phyloP scores from a whole-genome alignment of 2,888 invertebrate species.

The Cancer borealis region DNA sequence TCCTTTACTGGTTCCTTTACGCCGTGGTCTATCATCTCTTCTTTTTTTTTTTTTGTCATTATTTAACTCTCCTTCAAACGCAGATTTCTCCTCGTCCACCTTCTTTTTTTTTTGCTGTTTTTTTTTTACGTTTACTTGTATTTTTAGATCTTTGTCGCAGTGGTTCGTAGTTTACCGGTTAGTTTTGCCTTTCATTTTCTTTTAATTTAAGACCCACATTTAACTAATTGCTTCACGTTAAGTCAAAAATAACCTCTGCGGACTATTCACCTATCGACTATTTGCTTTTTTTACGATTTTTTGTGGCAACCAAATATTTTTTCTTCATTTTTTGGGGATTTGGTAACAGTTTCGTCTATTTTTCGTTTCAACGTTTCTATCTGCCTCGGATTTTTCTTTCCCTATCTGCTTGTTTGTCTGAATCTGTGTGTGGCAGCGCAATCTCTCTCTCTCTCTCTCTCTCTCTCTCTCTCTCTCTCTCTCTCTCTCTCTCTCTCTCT shows the following conservation, averaged over 20 bases:
- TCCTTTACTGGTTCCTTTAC: not conserved
- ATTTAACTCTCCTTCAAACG: not conserved
- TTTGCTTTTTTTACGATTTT: not conserved
- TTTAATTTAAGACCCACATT: not conserved
- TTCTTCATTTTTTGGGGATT: not conserved
- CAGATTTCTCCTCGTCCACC: not conserved
- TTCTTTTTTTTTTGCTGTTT: not conserved
- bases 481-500: slow-evolving; percentile 1
- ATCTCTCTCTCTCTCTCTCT: not conserved
- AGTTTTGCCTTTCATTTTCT: not conserved
- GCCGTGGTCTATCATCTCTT: not conserved
- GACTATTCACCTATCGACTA: not conserved
- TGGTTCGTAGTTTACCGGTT: not conserved
- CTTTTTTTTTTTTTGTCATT: not conserved
- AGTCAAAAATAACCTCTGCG: not conserved
- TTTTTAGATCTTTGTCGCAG: not conserved
- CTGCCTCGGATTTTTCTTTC: not conserved
- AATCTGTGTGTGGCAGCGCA: too few relatives aligned
- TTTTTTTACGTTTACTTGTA: not conserved
- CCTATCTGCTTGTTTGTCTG: not conserved
- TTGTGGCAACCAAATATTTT: not conserved
- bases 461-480: slow-evolving; percentile 1
- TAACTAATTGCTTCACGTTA: not conserved
- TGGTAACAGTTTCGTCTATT: not conserved
- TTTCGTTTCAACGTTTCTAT: not conserved